Conservation (phyloP, 92 coral and sea anemone genomes). For the Epizoanthus scotinus region DNA sequence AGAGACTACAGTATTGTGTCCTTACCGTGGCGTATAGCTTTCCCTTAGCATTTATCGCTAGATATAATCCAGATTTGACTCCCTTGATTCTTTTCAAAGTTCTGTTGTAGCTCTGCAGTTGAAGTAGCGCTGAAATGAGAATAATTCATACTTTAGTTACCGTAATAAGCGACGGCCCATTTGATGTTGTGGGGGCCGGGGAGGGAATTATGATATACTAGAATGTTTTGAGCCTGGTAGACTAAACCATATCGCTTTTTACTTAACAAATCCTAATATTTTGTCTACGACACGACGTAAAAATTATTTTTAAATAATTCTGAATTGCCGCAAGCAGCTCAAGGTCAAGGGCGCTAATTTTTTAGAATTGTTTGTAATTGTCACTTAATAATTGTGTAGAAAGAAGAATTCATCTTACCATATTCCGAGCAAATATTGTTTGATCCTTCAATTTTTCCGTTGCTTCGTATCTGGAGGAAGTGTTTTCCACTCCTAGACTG, state of each 20-base stretch:
- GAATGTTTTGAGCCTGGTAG: too few species aligned
- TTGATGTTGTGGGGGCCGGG: too few species aligned
- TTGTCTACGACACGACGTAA: too few species aligned
- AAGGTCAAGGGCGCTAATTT: too few species aligned
- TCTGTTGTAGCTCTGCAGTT: constrained; percentile 58
- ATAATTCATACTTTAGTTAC: neutral
- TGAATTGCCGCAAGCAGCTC: neutral
- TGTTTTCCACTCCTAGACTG: constrained; percentile 13
- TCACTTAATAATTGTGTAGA: too few species aligned
- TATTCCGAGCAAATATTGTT: neutral
- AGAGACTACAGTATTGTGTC: too few species aligned
- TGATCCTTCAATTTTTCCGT: constrained; percentile 9
- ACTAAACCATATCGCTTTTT: too few species aligned
- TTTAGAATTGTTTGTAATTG: too few species aligned
- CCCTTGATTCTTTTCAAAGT: constrained; percentile 65
- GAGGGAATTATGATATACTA: too few species aligned
- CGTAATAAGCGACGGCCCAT: neutral
- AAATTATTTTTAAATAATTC: too few species aligned
- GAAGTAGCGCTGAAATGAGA: constrained; percentile 45
- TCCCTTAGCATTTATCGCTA: constrained; percentile 60
- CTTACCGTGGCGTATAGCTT: constrained; percentile 54
- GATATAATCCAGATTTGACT: constrained; percentile 47
- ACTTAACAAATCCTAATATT: too few species aligned
- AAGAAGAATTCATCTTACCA: constrained; percentile 1
- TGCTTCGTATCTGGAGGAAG: constrained; percentile 19